A percentile compares a stretch with the other conserved stretches of the same genome.
phyloP scores from a whole-genome alignment of 2,888 invertebrate genomes.

The Hoplodrina blanda region DNA sequence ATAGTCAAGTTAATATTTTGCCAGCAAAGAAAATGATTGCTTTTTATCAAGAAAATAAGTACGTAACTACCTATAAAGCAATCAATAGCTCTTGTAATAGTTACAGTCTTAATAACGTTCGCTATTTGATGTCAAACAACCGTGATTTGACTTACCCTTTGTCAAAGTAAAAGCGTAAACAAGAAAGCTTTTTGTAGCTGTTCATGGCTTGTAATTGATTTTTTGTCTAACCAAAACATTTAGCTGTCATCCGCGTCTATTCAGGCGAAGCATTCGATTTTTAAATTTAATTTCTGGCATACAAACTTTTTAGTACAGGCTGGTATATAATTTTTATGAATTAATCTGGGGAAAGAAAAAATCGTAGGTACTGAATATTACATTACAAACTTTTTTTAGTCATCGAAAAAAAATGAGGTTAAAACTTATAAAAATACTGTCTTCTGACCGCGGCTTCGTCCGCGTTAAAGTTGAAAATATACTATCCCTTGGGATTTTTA shows the following conservation, averaged over 20 bases:
- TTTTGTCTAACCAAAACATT: constrained; percentile 43
- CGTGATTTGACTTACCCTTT: constrained; percentile 31
- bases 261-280: constrained; percentile 42
- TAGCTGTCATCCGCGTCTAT: constrained; percentile 34
- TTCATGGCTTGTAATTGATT: constrained; percentile 47
- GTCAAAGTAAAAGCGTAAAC: constrained; percentile 47
- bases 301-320: constrained; percentile 8
- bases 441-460: no score
- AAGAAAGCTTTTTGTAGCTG: constrained; percentile 45
- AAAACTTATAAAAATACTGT: no score
- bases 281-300: constrained; percentile 28
- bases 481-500: no score
- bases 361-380: no score
- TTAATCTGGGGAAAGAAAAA: background rate
- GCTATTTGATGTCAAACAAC: constrained; percentile 22
- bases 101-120: constrained; percentile 21
- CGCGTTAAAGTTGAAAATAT: no score
- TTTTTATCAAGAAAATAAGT: no score
- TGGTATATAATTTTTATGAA: constrained; percentile 1
- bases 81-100: background rate
- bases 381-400: background rate
- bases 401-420: no score
- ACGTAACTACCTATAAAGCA: no score
- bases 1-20: no score
- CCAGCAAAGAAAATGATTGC: background rate